Evolutionary conservation across 2,888 invertebrate species (phyloP), one percentile per base, ranked within the genome.

Genomic region (Drosophila helvetica): DNA sequence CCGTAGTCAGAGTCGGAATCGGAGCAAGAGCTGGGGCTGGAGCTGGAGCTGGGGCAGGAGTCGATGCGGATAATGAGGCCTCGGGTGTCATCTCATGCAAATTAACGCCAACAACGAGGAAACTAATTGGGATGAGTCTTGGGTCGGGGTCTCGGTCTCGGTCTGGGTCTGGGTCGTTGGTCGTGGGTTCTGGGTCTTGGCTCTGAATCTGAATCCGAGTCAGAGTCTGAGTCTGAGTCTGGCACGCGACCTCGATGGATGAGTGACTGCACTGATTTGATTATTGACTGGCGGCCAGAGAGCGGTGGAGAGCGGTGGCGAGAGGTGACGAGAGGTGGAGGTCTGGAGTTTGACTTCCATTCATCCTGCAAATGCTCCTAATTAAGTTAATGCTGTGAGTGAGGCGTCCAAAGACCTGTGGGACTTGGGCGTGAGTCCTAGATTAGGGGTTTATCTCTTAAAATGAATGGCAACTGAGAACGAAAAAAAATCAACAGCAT

Each of bases 71-170:
- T 86, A 84, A 80, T 86, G 78, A 80, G 74, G 55, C 45, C 72
- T 68, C 51, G 72, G 70, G 69, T 52, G 72, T 71, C 61, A 71
- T 61, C 48, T 85, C 73, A 81, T 87, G 85, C 73, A 81, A 80
- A 81, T 81, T 81, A 81, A 87, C 54, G 43, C 53, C 80, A 81
- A 78, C 86, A 60, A 54, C 60, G 68, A 45, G 59, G 53, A 71
- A 61, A 73, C 73, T 62, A 69, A 71, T 72, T 68, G 68, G 18
- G 5, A 52, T 42, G 25, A 67, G 30, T 18, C 6, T 6, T 0
- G 15, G 66, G 30, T 5, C 25, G 6, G 25, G 25, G 33, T n/a
- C 2, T n/a, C 17, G 2, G 7, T 15, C 1, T 17, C 9, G 33
- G 45, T 18, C 10, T 25, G 45, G n/a, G 10, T 22, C 9, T 19